Evolutionary conservation across 2,888 invertebrate genomes (phyloP).

Genomic region (Dolichomitus sp.): DNA sequence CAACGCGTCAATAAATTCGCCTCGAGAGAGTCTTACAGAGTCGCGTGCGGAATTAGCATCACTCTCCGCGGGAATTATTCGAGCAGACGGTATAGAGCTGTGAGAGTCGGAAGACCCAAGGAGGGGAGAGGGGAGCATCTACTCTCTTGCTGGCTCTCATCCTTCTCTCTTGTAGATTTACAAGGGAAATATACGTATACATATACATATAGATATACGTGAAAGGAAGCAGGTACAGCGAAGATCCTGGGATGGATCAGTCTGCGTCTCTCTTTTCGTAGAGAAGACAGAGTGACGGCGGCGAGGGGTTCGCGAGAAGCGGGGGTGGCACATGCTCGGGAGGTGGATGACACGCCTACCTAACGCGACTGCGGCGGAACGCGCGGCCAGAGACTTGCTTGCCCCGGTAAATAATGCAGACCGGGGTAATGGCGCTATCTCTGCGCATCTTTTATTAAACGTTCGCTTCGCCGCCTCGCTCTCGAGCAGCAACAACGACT

Average conservation of each 20-base stretch:
- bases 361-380: conserved; percentile 83
- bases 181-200: conserved; percentile 66
- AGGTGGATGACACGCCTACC: conserved; percentile 82
- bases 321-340: conserved; percentile 51
- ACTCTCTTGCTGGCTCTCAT: conserved; percentile 17
- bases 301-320: conserved; percentile 21
- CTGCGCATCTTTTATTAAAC: conserved; percentile 86
- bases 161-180: conserved; percentile 61
- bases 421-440: conserved; percentile 86
- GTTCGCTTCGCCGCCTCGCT: conserved; percentile 80
- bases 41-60: conserved; percentile 65
- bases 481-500: conserved; percentile 53
- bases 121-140: conserved; percentile 41
- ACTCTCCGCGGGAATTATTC: conserved; percentile 65
- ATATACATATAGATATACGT: conserved; percentile 10
- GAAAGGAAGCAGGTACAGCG: conserved; percentile 26
- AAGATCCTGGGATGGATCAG: conserved; percentile 55
- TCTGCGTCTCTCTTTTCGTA: conserved; percentile 25
- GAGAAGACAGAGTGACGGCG: conserved; percentile 10
- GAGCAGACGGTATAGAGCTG: conserved; percentile 50
- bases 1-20: conserved; percentile 61
- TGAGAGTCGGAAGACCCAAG: conserved; percentile 59
- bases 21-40: conserved; percentile 57
- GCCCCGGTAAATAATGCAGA: conserved; percentile 85
- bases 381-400: conserved; percentile 82